phyloP scores from a whole-genome alignment of 2,113 vertebrate genomes.

The Apistogramma diplotaenia region DNA sequence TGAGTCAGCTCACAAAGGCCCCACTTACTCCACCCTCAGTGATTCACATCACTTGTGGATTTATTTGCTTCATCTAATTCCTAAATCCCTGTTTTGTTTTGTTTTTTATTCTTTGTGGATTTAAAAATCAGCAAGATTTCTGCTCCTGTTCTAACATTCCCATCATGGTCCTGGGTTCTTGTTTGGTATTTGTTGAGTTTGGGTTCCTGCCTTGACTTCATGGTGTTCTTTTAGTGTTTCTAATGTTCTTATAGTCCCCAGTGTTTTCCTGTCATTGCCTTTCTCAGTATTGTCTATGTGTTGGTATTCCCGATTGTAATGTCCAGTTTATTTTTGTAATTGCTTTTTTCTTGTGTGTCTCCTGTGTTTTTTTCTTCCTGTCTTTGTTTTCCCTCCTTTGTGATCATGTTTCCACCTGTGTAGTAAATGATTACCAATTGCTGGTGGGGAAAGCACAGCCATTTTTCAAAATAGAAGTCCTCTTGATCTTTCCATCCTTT shows the following conservation, averaged over 20 bases:
- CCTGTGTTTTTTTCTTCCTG: not conserved
- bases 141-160: no score
- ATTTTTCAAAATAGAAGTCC: not conserved
- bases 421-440: not conserved
- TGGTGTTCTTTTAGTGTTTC: not conserved
- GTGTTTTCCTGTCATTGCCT: not conserved
- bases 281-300: not conserved
- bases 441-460: fast-evolving
- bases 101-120: not conserved
- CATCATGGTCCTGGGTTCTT: not conserved
- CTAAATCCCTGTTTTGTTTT: not conserved
- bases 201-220: not conserved
- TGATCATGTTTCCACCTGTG: not conserved
- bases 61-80: not conserved
- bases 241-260: not conserved
- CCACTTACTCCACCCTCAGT: not conserved
- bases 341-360: not conserved
- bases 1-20: no score
- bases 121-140: no score
- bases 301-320: not conserved
- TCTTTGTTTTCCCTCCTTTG: not conserved
- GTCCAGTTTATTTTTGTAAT: not conserved
- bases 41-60: not conserved
- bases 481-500: not conserved
- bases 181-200: not conserved